A percentile compares a stretch with the other conserved stretches of the same genome.
These are phyloP conservation scores for Pycnomerus fuliginosus DNA, from an alignment of 2,888 invertebrate genomes.

Conservation along the genomic window DNA sequence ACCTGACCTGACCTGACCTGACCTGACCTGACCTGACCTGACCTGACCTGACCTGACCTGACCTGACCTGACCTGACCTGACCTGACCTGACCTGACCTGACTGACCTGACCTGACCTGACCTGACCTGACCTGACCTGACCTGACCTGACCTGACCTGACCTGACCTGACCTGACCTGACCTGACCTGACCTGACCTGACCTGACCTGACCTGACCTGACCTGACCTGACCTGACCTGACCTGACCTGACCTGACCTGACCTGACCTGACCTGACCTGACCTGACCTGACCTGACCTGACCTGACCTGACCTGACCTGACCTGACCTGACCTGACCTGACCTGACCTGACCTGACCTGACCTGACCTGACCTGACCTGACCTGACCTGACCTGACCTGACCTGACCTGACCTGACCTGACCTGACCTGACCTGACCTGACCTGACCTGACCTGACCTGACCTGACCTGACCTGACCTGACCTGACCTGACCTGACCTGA, in stretches of 20 bases:
- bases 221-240: constrained; percentile 1
- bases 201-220: constrained; percentile 1
- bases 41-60: constrained; percentile 1
- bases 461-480: constrained; percentile 1
- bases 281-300: constrained; percentile 1
- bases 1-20: constrained; percentile 1
- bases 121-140: constrained; percentile 1
- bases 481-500: constrained; percentile 1
- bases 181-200: constrained; percentile 1
- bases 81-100: constrained; percentile 1
- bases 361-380: constrained; percentile 1
- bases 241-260: constrained; percentile 1
- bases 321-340: constrained; percentile 1
- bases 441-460: constrained; percentile 1
- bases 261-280: constrained; percentile 1
- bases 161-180: constrained; percentile 1
- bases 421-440: constrained; percentile 1
- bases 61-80: constrained; percentile 1
- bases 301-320: constrained; percentile 1
- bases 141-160: constrained; percentile 1
- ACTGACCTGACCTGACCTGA: no score
- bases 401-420: constrained; percentile 1
- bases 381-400: constrained; percentile 1
- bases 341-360: constrained; percentile 1
- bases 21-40: constrained; percentile 1